Base-by-base conservation (phyloP, 2,797 vertebrate genomes). In the Falco novaeseelandiae region DNA sequence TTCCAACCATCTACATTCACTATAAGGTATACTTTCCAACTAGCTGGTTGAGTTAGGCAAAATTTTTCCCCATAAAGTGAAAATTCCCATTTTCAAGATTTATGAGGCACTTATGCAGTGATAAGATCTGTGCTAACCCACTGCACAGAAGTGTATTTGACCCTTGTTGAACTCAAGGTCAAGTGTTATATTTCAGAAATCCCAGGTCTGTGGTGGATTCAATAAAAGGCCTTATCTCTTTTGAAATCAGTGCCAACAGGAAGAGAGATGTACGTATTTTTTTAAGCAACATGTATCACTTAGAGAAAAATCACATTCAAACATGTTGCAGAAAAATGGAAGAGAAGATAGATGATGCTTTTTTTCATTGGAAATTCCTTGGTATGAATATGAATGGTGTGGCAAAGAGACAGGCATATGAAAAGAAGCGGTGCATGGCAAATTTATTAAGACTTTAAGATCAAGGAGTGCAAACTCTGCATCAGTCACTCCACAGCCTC, bases 61-160 rank as follows among this genome's bases (percentile, higher is more conserved):
- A 91, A 78, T 57, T 77, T 73, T 85, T 85, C 49, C 26, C 13
- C 46, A 57, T 83, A 74, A 81, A 86, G 48, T 77, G 36, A 81
- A 85, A 83, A 88, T 44, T 30, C 62, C 34, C 58, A 7, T 83
- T 94, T 86, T 86, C 63, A 66, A 85, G 62, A 82, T 86, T 96
- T 86, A 95, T 52, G 69, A 86, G 65, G 61, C 46, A 66, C 42
- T 72, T 88, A 57, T 5, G 32, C 4, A 51, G 5, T 42, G 65
- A 78, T 46, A 72, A 90, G 32, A 20, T 65, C 91, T 72, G 62
- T 84, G 20, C n/a, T 76, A 51, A 86, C 16, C 19, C 38, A 32
- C 42, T 79, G 62, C 46, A 54, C 34, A 91, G 82, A 49, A 38
- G 18, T 61, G 59, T 36, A 30, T 61, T 63, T 93, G 79, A 91